Evolutionary conservation across 2,113 vertebrate species (phyloP).

Genomic region (Pantherophis guttatus): DNA sequence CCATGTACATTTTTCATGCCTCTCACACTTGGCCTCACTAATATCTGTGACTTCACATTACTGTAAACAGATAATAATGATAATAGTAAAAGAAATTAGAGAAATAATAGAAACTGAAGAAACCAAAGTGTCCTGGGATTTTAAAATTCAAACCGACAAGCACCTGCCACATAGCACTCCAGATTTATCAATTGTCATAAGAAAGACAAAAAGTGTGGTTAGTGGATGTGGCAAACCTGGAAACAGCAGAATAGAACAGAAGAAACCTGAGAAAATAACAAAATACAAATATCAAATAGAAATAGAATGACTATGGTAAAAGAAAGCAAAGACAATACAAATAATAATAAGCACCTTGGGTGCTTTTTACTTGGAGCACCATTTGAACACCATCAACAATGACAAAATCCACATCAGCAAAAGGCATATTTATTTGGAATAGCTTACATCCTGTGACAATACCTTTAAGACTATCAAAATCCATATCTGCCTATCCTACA

Average conservation of each 20-base stretch:
- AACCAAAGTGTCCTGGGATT: too few relatives aligned
- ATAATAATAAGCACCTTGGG: neutral
- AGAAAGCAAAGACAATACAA: neutral
- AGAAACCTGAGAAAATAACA: too few relatives aligned
- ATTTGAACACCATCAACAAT: neutral
- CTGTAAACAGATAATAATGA: neutral
- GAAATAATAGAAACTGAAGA: too few relatives aligned
- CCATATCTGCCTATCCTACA: neutral
- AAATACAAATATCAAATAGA: too few relatives aligned
- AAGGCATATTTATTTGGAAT: neutral
- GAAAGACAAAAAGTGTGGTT: too few relatives aligned
- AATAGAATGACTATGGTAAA: too few relatives aligned
- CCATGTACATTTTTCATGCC: neutral
- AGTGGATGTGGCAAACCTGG: too few relatives aligned
- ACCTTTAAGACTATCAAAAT: neutral
- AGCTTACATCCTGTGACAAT: neutral
- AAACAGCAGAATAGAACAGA: neutral
- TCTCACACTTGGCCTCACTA: neutral
- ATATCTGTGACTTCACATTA: too few relatives aligned
- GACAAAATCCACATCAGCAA: neutral
- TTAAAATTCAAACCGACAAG: too few relatives aligned
- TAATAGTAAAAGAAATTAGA: too few relatives aligned
- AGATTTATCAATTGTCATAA: too few relatives aligned
- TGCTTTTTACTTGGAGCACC: neutral
- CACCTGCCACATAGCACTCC: too few relatives aligned